Base-by-base conservation (phyloP, 2,113 vertebrate species). In the Dolichallabes microphthalmus region DNA sequence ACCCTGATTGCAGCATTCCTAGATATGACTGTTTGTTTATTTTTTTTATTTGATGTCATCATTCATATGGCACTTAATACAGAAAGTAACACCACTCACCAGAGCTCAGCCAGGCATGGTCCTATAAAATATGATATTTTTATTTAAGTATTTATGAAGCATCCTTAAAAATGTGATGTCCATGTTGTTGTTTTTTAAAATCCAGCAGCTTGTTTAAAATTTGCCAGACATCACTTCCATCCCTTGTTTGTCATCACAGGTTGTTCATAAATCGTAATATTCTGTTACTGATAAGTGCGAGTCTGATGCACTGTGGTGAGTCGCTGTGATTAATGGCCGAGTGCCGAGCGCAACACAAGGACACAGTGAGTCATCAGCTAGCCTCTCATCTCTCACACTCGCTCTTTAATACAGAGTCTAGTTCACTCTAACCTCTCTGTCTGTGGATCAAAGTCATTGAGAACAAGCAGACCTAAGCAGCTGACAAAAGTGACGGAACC, bases 381-480 rank as follows among this genome's bases (percentile, higher is more conserved):
- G 27, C 83, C 57, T 83, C 69, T 84, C 71, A 22, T 73, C 76
- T 84, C 76, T 66, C 61, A 60, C 50, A 80, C 52, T 32, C 27
- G 68, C 39, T 73, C 53, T 71, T 83, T 73, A 58, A 58, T 83
- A 60, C 66, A 45, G 82, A 55, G 3, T 11, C 69, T 10, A n/a
- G 1, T 2, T 50, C 52, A 25, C 45, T 82, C 22, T 30, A 27
- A 50, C 68, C 60, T 83, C 30, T 10, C n/a, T 75, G 76, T 75
- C 63, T 78, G n/a, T 66, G 45, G 35, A 82, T 39, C 79, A 78
- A 52, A 52, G 74, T 55, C 83, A 82, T 79, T 82, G 63, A 61
- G 27, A 3, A 13, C 20, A 25, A 58, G 0, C 32, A 35, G 30
- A 68, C 50, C 25, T 39, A 84, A n/a, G 25, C n/a, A 9, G 57